phyloP scores from a whole-genome alignment of 2,888 invertebrate species.

The Thymelicus sylvestris region DNA sequence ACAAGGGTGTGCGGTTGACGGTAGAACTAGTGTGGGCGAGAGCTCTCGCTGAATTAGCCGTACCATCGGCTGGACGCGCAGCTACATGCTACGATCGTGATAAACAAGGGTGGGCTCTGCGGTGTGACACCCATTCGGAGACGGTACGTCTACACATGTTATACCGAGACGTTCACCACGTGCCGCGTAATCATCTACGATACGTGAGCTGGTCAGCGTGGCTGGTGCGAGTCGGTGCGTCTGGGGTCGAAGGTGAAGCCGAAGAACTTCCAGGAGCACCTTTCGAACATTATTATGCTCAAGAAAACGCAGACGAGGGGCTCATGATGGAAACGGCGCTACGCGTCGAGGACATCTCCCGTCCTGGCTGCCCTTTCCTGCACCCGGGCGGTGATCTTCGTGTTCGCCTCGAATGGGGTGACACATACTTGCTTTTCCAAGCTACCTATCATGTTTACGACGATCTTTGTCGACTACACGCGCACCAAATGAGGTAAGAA shows the following conservation, averaged over 20 bases:
- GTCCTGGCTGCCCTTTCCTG: conserved; percentile 88
- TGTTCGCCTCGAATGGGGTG: conserved; percentile 93
- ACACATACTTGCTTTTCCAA: conserved; percentile 91
- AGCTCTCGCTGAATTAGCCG: conserved; percentile 80
- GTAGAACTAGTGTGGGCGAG: conserved; percentile 91
- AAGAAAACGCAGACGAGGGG: conserved; percentile 91
- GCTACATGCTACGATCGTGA: conserved; percentile 91
- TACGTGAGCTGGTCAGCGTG: conserved; percentile 90
- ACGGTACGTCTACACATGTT: conserved; percentile 90
- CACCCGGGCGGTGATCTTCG: conserved; percentile 90
- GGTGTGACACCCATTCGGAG: conserved; percentile 91
- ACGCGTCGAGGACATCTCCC: conserved; percentile 88
- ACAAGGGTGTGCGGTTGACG: conserved; percentile 88
- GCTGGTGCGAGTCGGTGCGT: conserved; percentile 79
- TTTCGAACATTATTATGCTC: conserved; percentile 91
- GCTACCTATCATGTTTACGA: conserved; percentile 93
- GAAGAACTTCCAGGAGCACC: conserved; percentile 89
- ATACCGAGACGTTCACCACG: conserved; percentile 90
- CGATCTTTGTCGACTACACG: conserved; percentile 91
- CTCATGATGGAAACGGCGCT: conserved; percentile 92
- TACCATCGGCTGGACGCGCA: conserved; percentile 84
- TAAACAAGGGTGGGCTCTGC: conserved; percentile 91
- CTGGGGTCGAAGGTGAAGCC: conserved; percentile 86
- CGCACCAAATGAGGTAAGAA: conserved; percentile 92
- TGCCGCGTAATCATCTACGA: conserved; percentile 90